Conservation (phyloP, 2,888 invertebrate genomes). For the Empis stercorea region DNA sequence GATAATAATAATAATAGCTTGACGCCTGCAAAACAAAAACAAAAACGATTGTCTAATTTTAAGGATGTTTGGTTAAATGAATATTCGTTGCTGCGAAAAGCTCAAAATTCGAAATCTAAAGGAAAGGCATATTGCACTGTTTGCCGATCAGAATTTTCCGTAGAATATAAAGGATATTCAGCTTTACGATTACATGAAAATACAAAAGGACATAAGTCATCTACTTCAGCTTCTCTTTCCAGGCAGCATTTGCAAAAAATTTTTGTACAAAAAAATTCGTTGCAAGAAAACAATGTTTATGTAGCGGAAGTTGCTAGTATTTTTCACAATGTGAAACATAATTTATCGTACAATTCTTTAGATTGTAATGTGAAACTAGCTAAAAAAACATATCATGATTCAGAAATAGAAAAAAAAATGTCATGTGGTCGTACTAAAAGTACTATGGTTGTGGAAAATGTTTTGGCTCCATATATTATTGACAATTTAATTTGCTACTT, state of each 20-base stretch:
- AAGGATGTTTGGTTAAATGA: not conserved
- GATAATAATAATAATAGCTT: no score
- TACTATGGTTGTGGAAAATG: not conserved
- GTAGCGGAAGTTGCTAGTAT: not conserved
- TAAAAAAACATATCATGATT: slow-evolving; percentile 4
- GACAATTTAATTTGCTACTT: slow-evolving; percentile 2
- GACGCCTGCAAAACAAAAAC: not conserved
- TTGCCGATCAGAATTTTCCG: not conserved
- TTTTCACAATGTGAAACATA: slow-evolving; percentile 4
- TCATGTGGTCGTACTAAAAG: not conserved
- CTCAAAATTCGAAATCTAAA: not conserved
- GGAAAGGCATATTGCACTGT: slow-evolving; percentile 2
- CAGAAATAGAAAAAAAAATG: slow-evolving; percentile 1
- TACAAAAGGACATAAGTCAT: slow-evolving; percentile 1
- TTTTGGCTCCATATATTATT: slow-evolving; percentile 2
- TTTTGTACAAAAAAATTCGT: slow-evolving; percentile 1
- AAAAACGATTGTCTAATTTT: not conserved
- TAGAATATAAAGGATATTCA: slow-evolving; percentile 2
- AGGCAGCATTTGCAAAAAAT: not conserved
- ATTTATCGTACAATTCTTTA: slow-evolving; percentile 4
- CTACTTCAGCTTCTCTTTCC: not conserved
- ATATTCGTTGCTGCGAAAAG: slow-evolving; percentile 3
- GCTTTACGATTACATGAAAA: slow-evolving; percentile 2
- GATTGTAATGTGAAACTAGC: slow-evolving; percentile 4
- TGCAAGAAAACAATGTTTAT: slow-evolving; percentile 1